A percentile compares a stretch with the other conserved stretches of the same genome.
phyloP scores from a whole-genome alignment of 2,797 vertebrate species.

The Carcharodon carcharias region DNA sequence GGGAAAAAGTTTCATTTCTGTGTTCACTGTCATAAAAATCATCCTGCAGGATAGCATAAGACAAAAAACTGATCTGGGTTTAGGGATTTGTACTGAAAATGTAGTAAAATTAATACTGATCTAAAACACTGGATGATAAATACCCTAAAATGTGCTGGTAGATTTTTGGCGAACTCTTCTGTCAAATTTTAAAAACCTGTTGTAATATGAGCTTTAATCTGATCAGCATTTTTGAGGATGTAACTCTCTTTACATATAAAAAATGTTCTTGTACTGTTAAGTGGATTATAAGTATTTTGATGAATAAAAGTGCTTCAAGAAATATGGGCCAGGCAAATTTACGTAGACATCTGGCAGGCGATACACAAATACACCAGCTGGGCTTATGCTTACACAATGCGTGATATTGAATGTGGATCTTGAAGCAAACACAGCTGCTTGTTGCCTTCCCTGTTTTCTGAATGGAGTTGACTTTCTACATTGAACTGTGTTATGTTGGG shows the following conservation, averaged over 20 bases:
- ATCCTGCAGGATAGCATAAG: not conserved
- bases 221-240: not conserved
- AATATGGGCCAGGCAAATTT: constrained; percentile 57
- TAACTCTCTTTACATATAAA: not conserved
- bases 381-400: constrained; percentile 43
- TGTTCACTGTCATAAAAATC: not conserved
- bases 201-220: not conserved
- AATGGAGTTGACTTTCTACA: constrained; percentile 21
- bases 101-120: not conserved
- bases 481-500: not conserved
- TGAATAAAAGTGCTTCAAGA: constrained; percentile 57
- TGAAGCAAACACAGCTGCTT: constrained; percentile 44
- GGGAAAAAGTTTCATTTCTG: not conserved
- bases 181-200: too few relatives aligned
- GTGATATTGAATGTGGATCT: constrained; percentile 50
- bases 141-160: not conserved
- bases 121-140: not conserved
- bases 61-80: not conserved
- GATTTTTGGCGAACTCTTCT: not conserved
- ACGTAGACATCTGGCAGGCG: constrained; percentile 52
- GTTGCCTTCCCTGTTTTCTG: constrained; percentile 7
- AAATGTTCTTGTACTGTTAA: not conserved
- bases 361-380: constrained; percentile 55
- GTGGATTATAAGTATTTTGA: constrained; percentile 49
- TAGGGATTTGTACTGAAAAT: not conserved